Base-by-base conservation (phyloP, 2,797 vertebrate genomes). In the Echiichthys vipera region DNA sequence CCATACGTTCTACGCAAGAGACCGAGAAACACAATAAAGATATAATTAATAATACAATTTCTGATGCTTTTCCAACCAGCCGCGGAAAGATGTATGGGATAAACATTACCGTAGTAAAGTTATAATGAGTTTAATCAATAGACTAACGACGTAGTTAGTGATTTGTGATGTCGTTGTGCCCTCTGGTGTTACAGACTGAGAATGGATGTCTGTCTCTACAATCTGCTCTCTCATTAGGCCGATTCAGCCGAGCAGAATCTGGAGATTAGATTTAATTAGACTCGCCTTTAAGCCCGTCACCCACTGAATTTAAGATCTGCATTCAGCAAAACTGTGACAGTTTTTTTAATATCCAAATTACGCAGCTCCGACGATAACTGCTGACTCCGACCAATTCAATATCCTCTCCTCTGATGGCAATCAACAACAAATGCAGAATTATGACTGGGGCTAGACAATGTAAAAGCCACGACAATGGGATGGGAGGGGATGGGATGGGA, bases 311-410 rank as follows among this genome's bases (percentile, higher is more conserved):
- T 70, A 22, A 71, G 54, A 74, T 70, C 80, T 49, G 50, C 66
- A 65, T 74, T 62, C 85, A 71, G 74, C 64, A 69, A n/a, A 79
- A 70, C 73, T 67, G 64, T 82, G 78, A 78, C 76, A 45, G 71
- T 17, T 85, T 84, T 85, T 84, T 80, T 83, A 83, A 86, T 77
- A 83, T 83, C 74, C 59, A 84, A 73, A 82, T 78, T 66, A 81
- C 42, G 32, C 65, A 80, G 75, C 49, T 39, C 51, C 4, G 22
- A 20, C n/a, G 63, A 83, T 85, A 84, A 77, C 77, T 65, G 81
- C 69, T 73, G 73, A 78, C 37, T 71, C 18, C 3, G 40, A 59
- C 58, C 56, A 75, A 78, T 79, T 71, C 71, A 85, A 79, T 79
- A 81, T 79, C 81, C 77, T 79, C 69, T 42, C 20, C 27, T 59